phyloP scores from a whole-genome alignment of 1,140 invertebrate species.

The Hyposmocoma kahamanoa region DNA sequence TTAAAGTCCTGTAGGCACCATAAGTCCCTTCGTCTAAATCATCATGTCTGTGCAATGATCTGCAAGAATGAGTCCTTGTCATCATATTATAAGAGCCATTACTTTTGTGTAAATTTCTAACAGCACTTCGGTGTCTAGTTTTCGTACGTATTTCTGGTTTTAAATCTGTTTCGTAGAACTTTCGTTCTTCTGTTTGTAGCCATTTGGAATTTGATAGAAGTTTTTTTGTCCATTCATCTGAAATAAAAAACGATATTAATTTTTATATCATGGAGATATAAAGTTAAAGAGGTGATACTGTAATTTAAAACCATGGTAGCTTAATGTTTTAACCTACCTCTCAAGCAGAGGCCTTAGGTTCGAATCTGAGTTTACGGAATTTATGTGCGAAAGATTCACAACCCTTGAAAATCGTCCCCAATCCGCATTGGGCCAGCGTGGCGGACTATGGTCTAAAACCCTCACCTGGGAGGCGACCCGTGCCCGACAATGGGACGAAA shows the following conservation, averaged over 20 bases:
- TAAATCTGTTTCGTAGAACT: conserved; percentile 52
- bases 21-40: conserved; percentile 48
- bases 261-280: too few relatives aligned
- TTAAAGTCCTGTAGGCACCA: conserved; percentile 57
- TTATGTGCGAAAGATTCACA: too few relatives aligned
- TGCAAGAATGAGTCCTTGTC: conserved; percentile 50
- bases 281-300: too few relatives aligned
- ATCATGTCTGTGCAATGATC: conserved; percentile 38
- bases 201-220: conserved; percentile 53
- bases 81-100: conserved; percentile 55
- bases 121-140: conserved; percentile 32
- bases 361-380: too few relatives aligned
- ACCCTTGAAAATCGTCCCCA: too few relatives aligned
- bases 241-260: conserved; percentile 7
- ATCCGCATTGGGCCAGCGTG: too few relatives aligned
- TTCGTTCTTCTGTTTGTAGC: conserved; percentile 49
- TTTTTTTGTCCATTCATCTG: conserved; percentile 67
- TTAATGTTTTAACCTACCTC: too few relatives aligned
- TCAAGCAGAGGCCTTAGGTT: too few relatives aligned
- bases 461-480: too few relatives aligned
- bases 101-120: conserved; percentile 27
- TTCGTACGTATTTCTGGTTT: conserved; percentile 34
- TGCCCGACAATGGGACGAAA: too few relatives aligned
- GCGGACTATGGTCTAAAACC: too few relatives aligned
- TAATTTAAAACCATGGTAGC: too few relatives aligned